phyloP scores from a whole-genome alignment of 1,140 invertebrate species.

The Battus philenor region DNA sequence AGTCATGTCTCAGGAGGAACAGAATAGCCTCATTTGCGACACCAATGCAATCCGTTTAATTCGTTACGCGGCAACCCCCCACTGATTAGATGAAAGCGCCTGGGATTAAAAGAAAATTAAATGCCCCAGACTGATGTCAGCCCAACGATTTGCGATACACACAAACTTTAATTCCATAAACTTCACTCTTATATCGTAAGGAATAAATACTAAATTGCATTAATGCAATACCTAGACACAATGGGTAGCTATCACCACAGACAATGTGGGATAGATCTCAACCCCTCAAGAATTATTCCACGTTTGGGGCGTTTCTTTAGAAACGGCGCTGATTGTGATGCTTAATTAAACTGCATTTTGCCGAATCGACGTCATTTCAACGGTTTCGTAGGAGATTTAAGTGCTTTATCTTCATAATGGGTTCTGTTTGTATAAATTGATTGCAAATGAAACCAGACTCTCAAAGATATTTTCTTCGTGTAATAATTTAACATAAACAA shows the following conservation, averaged over 20 bases:
- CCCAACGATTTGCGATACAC: conserved; percentile 27
- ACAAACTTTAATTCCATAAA: conserved; percentile 12
- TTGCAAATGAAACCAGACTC: too few relatives aligned
- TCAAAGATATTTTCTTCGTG: too few relatives aligned
- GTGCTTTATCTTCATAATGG: conserved; percentile 20
- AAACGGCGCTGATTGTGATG: conserved; percentile 58
- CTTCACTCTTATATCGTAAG: conserved; percentile 18
- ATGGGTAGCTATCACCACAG: conserved; percentile 41
- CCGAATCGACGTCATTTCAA: conserved; percentile 24
- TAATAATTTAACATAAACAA: too few relatives aligned
- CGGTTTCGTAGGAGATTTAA: conserved; percentile 21
- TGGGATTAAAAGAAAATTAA: conserved; percentile 75
- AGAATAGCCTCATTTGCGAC: conserved; percentile 70
- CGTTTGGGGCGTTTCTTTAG: conserved; percentile 62
- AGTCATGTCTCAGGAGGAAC: conserved; percentile 54
- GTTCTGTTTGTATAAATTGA: too few relatives aligned
- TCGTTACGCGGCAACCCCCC: conserved; percentile 62
- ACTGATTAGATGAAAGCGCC: conserved; percentile 66
- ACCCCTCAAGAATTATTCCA: conserved; percentile 61
- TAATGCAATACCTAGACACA: conserved; percentile 4
- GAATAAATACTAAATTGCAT: conserved; percentile 24
- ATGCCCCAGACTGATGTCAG: conserved; percentile 53
- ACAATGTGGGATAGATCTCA: conserved; percentile 38
- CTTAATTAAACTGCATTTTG: conserved; percentile 63
- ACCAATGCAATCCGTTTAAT: conserved; percentile 70